phyloP scores from a whole-genome alignment of 2,113 vertebrate species.

The Podocnemis expansa region DNA sequence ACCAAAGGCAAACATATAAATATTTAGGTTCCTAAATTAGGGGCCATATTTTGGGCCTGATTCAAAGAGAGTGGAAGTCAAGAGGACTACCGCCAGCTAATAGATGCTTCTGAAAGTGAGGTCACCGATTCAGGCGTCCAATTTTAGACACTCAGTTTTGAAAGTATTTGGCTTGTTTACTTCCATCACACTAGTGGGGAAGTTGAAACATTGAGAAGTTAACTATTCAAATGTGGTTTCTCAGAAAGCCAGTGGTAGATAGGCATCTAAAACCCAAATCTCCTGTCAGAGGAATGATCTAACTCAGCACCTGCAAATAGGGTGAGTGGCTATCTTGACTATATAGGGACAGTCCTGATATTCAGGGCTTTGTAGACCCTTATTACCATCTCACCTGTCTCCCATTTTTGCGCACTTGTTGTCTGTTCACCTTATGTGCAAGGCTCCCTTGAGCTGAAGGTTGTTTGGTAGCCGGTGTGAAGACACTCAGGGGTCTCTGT shows the following conservation, averaged over 20 bases:
- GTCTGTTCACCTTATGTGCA: no score
- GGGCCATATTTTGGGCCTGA: not conserved
- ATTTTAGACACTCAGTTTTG: not conserved
- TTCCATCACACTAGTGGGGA: not conserved
- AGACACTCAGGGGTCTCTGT: not conserved
- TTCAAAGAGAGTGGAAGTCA: accelerated
- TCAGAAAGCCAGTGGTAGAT: not conserved
- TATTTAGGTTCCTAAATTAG: not conserved
- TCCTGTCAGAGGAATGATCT: not conserved
- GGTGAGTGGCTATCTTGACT: no score
- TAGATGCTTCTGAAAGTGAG: accelerated
- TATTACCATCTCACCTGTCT: no score
- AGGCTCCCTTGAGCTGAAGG: not conserved
- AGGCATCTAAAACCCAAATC: not conserved
- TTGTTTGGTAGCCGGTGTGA: not conserved
- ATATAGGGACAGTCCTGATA: no score
- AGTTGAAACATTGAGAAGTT: not conserved
- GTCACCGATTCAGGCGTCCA: not conserved
- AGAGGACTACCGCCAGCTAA: not conserved
- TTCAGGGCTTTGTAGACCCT: no score
- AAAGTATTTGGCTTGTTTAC: not conserved
- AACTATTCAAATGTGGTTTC: accelerated
- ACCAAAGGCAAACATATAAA: not conserved
- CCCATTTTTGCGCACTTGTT: no score
- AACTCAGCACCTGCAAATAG: not conserved